phyloP scores from a whole-genome alignment of 2,888 invertebrate species.

The Lasioglossum pauxillum region DNA sequence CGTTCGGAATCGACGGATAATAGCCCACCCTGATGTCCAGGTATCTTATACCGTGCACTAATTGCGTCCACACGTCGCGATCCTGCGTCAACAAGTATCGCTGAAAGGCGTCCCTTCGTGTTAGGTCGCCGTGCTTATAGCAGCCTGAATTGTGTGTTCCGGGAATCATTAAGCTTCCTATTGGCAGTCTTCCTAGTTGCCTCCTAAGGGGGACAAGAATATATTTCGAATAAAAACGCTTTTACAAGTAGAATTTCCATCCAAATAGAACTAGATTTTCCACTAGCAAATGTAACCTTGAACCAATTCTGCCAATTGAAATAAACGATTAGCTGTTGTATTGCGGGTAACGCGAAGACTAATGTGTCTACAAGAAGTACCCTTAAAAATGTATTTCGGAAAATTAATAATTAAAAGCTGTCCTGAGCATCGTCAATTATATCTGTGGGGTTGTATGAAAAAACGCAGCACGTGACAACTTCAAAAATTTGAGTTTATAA shows the following conservation, averaged over 20 bases:
- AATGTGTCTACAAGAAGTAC: too few relatives aligned
- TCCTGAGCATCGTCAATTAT: not conserved
- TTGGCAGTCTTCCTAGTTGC: conserved; percentile 86
- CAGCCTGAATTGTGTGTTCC: conserved; percentile 88
- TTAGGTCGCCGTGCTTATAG: conserved; percentile 86
- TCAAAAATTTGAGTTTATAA: too few relatives aligned
- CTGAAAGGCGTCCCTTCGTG: conserved; percentile 82
- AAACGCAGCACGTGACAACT: too few relatives aligned
- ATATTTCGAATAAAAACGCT: not conserved
- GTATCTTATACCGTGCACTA: conserved; percentile 94
- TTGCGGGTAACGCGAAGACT: too few relatives aligned
- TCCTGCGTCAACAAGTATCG: conserved; percentile 88
- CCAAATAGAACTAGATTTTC: too few relatives aligned
- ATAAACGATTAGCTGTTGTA: not conserved
- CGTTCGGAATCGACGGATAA: conserved; percentile 83
- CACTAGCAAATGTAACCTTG: too few relatives aligned
- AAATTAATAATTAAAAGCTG: not conserved
- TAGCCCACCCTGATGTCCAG: conserved; percentile 92
- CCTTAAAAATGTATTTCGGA: not conserved
- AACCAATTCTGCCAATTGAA: not conserved
- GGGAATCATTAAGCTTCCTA: conserved; percentile 85
- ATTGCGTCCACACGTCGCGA: conserved; percentile 92
- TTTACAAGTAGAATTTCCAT: too few relatives aligned
- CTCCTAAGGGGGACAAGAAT: conserved; percentile 63
- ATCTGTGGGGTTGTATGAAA: too few relatives aligned